Evolutionary conservation across 1,140 invertebrate species (phyloP), one percentile per base, ranked within the genome.

Genomic region (Caenorhabditis remanei): DNA sequence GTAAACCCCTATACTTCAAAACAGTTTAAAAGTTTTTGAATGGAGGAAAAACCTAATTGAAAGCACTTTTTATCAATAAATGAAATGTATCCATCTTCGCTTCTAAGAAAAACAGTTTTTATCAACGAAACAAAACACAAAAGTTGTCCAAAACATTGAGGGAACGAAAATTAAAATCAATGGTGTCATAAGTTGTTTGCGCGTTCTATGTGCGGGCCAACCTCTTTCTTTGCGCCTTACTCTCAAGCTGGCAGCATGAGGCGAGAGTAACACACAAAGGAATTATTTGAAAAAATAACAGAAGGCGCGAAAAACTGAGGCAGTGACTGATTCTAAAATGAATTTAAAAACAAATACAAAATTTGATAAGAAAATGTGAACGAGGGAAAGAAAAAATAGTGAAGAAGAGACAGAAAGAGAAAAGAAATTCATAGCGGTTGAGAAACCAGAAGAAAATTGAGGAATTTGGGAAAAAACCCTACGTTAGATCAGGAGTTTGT

Each of bases 111-210:
- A 32, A 32, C 32, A 32, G 32, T 32, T 32, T 32, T 32, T 32
- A 32, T 32, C 32, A 32, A 32, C 32, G 32, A 21, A 21, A n/a
- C 8, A 58, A n/a, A 19, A 8, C 16, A 58, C 56, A 58, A 32
- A 63, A 63, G 14, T 4, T 8, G 61, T 63, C 9, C 21, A 9
- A 32, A 63, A 63, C 11, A 40, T 7, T 32, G 61, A 32, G 16
- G 2, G 63, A 32, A 40, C 11, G 32, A 24, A 65, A 2, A 6
- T 11, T 19, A 58, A 40, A 40, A 79, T 79, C 71, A n/a, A 79
- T 79, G 40, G 71, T 79, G 71, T 79, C 71, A 79, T 79, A 79
- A 53, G 71, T 21, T 79, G 71, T 79, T 79, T 79, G 71, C 71
- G 71, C 46, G 71, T 50, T 79, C 46, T 7, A 24, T 79, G 71